Evolutionary conservation across 2,888 invertebrate species (phyloP), one percentile per base, ranked within the genome.

Genomic region (Perizoma flavofasciatum): DNA sequence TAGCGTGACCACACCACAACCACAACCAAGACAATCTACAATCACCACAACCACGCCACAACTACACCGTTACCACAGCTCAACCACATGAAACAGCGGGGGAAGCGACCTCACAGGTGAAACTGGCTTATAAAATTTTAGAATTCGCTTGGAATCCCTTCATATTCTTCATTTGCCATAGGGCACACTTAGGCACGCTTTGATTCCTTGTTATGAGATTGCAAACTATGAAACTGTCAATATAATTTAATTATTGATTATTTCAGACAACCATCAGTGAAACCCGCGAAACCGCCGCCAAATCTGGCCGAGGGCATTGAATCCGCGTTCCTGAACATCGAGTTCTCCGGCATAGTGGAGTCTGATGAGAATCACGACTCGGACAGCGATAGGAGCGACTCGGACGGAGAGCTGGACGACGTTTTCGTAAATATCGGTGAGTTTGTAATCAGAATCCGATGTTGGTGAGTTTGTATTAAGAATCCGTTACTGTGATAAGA

Each of bases 281-380:
- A 88, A 65, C 88, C 87, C 5, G 65, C 78, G 0, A 90, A 89
- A 48, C 90, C 91, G 0, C 90, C 90, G 0, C 89, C 90, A 0
- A 86, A 88, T 63, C 71, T 92, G 0, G 85, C 92, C 0, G 92
- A 92, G 61, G 92, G 91, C 33, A 92, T 92, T 58, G 92, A 92
- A 72, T 89, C 91, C 0, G 92, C 92, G 9, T 92, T 92, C 79
- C 85, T 92, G 1, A 92, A 92, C 72, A 92, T 92, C 5, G 92
- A 92, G 72, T 92, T 92, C 74, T 91, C 91, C 0, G 92, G 92
- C 5, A 92, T 92, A 8, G 92, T 92, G 10, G 92, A 92, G 72
- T 90, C 89, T 0, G 92, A 92, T 49, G 88, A 89, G 48, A 86
- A 85, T 64, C 77, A 83, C 32, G 88, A 89, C 54, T 84, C 86